Base-by-base conservation (phyloP, 2,888 invertebrate species). In the Aphidius colemani region DNA sequence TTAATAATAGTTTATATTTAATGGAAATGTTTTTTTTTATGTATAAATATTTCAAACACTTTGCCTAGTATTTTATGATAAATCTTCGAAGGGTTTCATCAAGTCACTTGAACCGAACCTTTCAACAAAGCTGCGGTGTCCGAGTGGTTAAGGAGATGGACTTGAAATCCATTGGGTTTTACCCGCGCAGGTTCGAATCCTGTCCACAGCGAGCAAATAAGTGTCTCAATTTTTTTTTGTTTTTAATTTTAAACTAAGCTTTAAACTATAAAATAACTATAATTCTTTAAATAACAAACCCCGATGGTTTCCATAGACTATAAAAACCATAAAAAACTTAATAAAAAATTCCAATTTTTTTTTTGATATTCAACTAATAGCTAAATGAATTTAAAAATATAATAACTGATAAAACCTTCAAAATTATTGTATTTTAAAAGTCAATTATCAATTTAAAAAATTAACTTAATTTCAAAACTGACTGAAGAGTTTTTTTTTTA, bases 111-210 rank as follows among this genome's bases (percentile, higher is more conserved):
- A 7, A 13, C 7, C n/a, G 6, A 13, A 2, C 13, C 13, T 45
- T 58, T 58, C 56, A 39, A 69, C 70, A 64, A 45, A 66, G 81
- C 81, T 81, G 81, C 81, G 81, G 81, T 81, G 81, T 81, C 81
- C 81, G 81, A 81, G 81, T 77, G 81, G 81, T 81, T 81, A 81
- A 81, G 80, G 81, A 80, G 80, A 78, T 80, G 79, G 81, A 81
- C 80, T 81, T 81, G 80, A 81, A 81, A 81, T 81, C 81, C 79
- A 81, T 78, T 81, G 80, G 80, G 79, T 79, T 80, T 71, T 79
- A 78, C 80, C 81, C 79, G 80, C 80, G 77, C 80, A 81, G 81
- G 81, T 81, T 81, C 81, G 80, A 81, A 80, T 71, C 71, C 71
- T 71, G 71, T 71, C 69, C 71, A 69, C 66, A 69, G 70, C 72